These are phyloP conservation scores for Zelostemma sp. DNA, from an alignment of 1,140 invertebrate species.

Conservation along the genomic window DNA sequence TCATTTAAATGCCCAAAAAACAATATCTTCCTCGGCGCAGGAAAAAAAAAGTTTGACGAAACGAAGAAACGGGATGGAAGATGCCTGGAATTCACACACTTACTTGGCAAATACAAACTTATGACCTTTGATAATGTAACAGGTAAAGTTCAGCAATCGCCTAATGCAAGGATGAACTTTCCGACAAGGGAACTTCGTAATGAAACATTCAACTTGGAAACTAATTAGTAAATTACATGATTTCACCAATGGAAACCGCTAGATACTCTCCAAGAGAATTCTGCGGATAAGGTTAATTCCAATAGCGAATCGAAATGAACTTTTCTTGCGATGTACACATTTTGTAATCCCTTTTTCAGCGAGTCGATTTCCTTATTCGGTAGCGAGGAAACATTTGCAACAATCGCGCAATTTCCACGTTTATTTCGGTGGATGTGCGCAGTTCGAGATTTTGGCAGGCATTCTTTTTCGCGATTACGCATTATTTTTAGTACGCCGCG, in stretches of 20 bases:
- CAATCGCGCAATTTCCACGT: background rate
- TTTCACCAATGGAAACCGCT: constrained; percentile 36
- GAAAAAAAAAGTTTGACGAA: constrained; percentile 4
- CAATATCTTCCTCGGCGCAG: too few species aligned
- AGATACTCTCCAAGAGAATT: constrained; percentile 36
- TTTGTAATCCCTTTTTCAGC: constrained; percentile 12
- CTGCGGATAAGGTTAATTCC: constrained; percentile 32
- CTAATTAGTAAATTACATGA: constrained; percentile 52
- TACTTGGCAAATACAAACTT: constrained; percentile 31
- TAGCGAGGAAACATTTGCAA: too few species aligned
- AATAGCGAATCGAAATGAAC: constrained; percentile 41
- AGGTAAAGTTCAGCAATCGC: constrained; percentile 50
- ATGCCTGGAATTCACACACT: constrained; percentile 12
- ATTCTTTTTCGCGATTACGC: constrained; percentile 10
- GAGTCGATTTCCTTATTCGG: too few species aligned
- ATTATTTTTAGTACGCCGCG: constrained; percentile 31
- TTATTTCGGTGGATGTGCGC: too few species aligned
- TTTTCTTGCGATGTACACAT: constrained; percentile 25
- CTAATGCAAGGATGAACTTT: constrained; percentile 44
- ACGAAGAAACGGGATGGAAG: background rate
- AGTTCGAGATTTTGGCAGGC: constrained; percentile 32
- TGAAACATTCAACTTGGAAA: constrained; percentile 49
- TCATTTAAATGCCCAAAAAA: too few species aligned
- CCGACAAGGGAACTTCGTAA: constrained; percentile 45
- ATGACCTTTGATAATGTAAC: constrained; percentile 46